Conservation (phyloP, 1,140 invertebrate genomes). For the Copidosoma floridanum region DNA sequence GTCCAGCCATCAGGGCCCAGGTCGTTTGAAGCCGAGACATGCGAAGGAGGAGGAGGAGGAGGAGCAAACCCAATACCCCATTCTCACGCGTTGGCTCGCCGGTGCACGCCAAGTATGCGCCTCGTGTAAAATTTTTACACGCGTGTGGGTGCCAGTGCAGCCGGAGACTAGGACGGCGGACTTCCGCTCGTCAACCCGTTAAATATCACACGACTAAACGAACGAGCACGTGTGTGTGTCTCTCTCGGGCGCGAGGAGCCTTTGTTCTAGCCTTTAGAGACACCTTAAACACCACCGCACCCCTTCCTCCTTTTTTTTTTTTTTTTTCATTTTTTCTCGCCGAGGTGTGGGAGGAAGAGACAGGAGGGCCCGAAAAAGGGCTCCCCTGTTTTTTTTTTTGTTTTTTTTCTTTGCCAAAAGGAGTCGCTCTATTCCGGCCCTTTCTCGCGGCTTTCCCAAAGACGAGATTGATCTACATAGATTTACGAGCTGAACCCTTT, state of each 20-base stretch:
- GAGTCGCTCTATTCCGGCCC: background rate
- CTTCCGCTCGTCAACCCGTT: conserved; percentile 15
- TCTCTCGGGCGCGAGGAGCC: background rate
- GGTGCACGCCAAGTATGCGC: background rate
- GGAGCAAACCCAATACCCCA: conserved; percentile 23
- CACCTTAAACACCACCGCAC: too few relatives aligned
- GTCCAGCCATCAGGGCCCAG: conserved; percentile 16
- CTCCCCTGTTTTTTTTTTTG: too few relatives aligned
- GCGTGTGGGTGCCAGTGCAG: background rate
- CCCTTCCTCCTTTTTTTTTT: too few relatives aligned
- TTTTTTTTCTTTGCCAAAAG: too few relatives aligned
- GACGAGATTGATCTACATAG: too few relatives aligned
- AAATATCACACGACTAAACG: conserved; percentile 30
- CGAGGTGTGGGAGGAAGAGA: too few relatives aligned
- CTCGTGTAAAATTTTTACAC: background rate
- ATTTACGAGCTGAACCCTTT: too few relatives aligned
- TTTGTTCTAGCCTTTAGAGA: conserved; percentile 14
- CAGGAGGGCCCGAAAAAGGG: too few relatives aligned
- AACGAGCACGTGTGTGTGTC: conserved; percentile 31
- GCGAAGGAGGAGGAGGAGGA: background rate
- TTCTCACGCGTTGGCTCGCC: conserved; percentile 14
- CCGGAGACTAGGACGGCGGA: conserved; percentile 3
- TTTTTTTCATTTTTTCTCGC: too few relatives aligned
- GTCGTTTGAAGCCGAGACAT: background rate
- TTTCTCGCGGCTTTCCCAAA: background rate